phyloP scores from a whole-genome alignment of 2,113 vertebrate species.

The Anser brachyrhynchus region DNA sequence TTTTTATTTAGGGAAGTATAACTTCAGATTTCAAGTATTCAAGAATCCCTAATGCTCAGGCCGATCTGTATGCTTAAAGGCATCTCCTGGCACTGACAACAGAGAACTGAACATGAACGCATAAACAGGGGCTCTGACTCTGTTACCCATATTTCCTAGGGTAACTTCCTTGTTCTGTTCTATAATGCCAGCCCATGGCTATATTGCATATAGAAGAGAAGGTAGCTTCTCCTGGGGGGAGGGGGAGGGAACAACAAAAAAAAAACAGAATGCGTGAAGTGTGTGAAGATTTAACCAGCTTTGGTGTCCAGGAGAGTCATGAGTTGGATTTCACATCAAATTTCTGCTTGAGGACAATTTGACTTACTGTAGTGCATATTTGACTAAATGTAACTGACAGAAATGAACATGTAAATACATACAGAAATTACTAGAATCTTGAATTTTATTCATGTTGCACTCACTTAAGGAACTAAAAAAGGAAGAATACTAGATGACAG shows the following conservation, averaged over 20 bases:
- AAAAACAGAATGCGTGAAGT: not conserved
- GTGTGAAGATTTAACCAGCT: not conserved
- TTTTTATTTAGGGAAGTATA: not conserved
- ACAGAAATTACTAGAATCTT: not conserved
- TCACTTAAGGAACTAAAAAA: not conserved
- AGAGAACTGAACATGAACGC: not conserved
- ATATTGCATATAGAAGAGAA: not conserved
- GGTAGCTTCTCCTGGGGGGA: not conserved
- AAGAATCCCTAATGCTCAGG: not conserved
- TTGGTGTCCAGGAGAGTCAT: not conserved
- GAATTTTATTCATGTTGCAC: not conserved
- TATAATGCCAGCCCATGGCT: not conserved
- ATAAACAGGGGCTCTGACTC: not conserved
- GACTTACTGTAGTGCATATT: not conserved
- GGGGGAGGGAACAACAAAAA: not conserved
- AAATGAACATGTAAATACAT: not conserved
- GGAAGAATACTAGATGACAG: not conserved
- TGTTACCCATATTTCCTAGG: not conserved
- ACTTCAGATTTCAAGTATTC: not conserved
- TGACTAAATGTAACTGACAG: not conserved
- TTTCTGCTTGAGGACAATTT: not conserved
- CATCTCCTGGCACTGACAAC: not conserved
- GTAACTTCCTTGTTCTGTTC: not conserved
- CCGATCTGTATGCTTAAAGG: not conserved
- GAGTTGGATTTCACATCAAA: not conserved